Evolutionary conservation across 2,888 invertebrate species (phyloP), one percentile per base, ranked within the genome.

Genomic region (Epinotia demarniana): DNA sequence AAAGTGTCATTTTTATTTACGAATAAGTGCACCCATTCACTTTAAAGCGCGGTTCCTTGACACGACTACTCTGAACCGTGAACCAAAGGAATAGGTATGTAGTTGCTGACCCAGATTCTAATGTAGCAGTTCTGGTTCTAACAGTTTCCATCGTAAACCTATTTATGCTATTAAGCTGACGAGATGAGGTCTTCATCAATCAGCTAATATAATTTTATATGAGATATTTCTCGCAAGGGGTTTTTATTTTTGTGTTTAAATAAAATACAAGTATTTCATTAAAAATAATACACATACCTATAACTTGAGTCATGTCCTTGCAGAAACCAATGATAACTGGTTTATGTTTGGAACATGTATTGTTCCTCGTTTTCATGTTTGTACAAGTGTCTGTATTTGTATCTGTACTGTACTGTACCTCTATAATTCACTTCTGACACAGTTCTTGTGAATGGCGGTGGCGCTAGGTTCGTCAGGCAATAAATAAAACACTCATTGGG

Each of bases 21-120:
- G n/a, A n/a, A 8, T n/a, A 53, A n/a, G n/a, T 53, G 8, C 53
- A n/a, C 49, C 4, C 16, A 16, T 13, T 13, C 39, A 9, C 16
- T 16, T 16, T 4, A 13, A 49, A 49, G 49, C 16, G 16, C 49
- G 13, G 16, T 49, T 16, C 16, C 49, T 81, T 80, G 78, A 80
- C 82, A 78, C 78, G 80, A 80, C 78, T 81, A 79, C 84, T 86
- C 86, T 84, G 86, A 87, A 87, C 39, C 9, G 84, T 83, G 88
- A 88, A 86, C 84, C 79, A 85, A 85, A 82, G 87, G 85, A 86
- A 85, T 85, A 86, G 88, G 13, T 16, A 16, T 16, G 49, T 49
- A 16, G 86, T 89, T 84, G 85, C 78, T 83, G 87, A 77, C 84
- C 88, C 77, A 88, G 81, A 82, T 89, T 78, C 77, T 80, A 83